Evolutionary conservation across 23 tunicate genomes (phyloP), one percentile per base, ranked within the genome.

Genomic region (Ascidia mentula): DNA sequence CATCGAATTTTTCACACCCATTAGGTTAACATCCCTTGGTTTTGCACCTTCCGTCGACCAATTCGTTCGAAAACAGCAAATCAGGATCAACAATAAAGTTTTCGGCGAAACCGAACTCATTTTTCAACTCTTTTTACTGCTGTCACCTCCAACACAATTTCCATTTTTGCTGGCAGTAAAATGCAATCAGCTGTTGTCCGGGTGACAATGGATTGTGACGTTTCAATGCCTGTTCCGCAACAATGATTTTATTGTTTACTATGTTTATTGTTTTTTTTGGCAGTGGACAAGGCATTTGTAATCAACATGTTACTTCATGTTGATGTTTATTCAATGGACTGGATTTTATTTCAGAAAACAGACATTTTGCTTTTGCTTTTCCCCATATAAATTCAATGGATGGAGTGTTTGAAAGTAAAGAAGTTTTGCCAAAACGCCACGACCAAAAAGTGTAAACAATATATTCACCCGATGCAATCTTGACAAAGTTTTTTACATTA

Each of bases 181-280:
- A 24, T 7, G 20, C 33, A 8, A 31, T 31, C 32, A 65, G 32
- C 33, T 24, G 33, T 65, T 24, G 8, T 9, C 72, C 8, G 32
- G 72, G 32, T 65, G 32, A 65, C 33, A 24, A 65, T 8, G 34
- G 9, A 38, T 77, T 77, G 34, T 45, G 76, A 77, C 31, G 70
- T 77, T 77, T 77, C 12, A 26, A 77, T 77, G 18, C 34, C 15
- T n/a, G 53, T 45, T 77, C 31, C 31, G 59, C 59, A 12, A n/a
- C 32, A 46, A 38, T 77, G 34, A 31, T 77, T 38, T 38, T 77
- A 59, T 17, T 45, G 59, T 77, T 77, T 77, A 40, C 59, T 31
- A 6, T 46, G 59, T 75, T 75, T 75, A 31, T 75, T n/a, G 61
- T 60, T 75, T 75, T 34, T 31, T n/a, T n/a, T n/a, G n/a, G n/a